Evolutionary conservation across 1,140 invertebrate species (phyloP).

Genomic region (Pentalonia nigronervosa): DNA sequence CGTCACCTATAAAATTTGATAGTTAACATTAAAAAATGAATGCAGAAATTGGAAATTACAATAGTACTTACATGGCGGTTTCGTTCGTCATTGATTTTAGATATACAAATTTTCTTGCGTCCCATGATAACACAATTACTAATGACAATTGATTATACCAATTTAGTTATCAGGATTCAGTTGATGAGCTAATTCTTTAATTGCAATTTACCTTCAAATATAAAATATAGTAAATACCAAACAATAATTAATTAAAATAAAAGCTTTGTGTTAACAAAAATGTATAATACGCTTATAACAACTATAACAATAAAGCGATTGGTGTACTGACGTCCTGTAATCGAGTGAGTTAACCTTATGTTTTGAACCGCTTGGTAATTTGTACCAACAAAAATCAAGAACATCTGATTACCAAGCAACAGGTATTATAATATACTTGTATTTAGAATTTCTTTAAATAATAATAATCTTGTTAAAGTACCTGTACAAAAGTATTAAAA

Average conservation of each 20-base stretch:
- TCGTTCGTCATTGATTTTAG: conserved; percentile 97
- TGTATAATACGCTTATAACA: not conserved
- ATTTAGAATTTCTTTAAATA: not conserved
- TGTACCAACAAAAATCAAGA: not conserved
- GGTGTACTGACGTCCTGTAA: no score
- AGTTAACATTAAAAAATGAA: not conserved
- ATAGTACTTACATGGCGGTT: conserved; percentile 88
- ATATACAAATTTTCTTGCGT: conserved; percentile 99
- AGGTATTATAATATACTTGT: not conserved
- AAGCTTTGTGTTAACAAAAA: not conserved
- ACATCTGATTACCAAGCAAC: not conserved
- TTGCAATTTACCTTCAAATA: not conserved
- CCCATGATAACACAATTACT: conserved; percentile 77
- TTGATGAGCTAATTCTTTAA: not conserved
- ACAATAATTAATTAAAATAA: not conserved
- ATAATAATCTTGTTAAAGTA: conserved; percentile 41
- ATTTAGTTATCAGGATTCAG: no score
- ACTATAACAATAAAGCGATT: not conserved
- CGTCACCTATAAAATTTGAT: conserved; percentile 81
- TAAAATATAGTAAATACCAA: not conserved
- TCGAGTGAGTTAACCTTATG: no score
- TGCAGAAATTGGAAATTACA: not conserved
- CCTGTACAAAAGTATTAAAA: conserved; percentile 17
- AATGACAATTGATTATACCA: not conserved
- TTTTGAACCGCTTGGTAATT: not conserved